Base-by-base conservation (phyloP, 2,888 invertebrate species). In the Agrochola lota region DNA sequence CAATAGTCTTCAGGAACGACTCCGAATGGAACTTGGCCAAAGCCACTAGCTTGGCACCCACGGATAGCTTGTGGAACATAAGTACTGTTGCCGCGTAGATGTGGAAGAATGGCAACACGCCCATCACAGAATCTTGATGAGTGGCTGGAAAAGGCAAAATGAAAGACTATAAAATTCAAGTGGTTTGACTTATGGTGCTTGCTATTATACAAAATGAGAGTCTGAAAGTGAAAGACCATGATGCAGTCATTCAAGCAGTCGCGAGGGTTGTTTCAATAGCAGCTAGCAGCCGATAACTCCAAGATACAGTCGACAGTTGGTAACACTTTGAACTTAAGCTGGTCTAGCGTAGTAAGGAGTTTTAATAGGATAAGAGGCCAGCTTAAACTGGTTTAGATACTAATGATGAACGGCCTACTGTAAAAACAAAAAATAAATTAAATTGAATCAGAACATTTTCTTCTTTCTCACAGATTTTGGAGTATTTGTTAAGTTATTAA, bases 21-120 rank as follows among this genome's bases (percentile, higher is more conserved):
- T 98, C 97, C 0, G 98, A 98, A 35, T 98, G 97, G 91, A 99
- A 98, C 92, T 97, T 98, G 0, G 98, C 97, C 78, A 98, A 85
- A 0, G 98, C 98, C 30, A 98, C 97, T 55, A 98, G 79, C 85
- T 98, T 98, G 2, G 95, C 94, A 0, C 98, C 98, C 0, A 95
- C 90, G 0, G 96, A 94, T 87, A 98, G 90, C 85, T 97, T 97
- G 80, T 97, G 97, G 66, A 98, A 93, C 95, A 98, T 96, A 26
- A 97, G 92, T 0, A 97, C 96, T 0, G 97, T 95, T 35, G 98
- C 97, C 0, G 98, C 98, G 90, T 98, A 99, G 81, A 98, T 98
- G 92, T 99, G 99, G 93, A 98, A 99, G 92, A 98, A 97, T 4
- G 99, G 99, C 69, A 99, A 93, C 3, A 98, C 96, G 5, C 97